phyloP scores from a whole-genome alignment of 2,113 vertebrate genomes.

The Myodes glareolus region DNA sequence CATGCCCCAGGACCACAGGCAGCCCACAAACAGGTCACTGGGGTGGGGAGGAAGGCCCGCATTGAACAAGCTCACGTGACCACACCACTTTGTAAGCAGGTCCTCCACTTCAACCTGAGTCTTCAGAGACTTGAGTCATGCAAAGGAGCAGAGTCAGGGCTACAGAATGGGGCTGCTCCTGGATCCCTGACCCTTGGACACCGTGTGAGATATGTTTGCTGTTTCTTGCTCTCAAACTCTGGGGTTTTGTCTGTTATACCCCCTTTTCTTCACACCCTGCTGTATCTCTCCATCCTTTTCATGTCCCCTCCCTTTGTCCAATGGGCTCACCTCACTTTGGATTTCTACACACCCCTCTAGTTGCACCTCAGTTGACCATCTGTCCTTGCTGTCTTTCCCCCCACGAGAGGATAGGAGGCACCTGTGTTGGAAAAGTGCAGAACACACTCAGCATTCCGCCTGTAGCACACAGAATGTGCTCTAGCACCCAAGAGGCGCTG shows the following conservation, averaged over 20 bases:
- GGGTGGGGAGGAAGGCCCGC: not conserved
- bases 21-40: not conserved
- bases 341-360: rapidly evolving
- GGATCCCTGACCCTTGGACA: not conserved
- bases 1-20: not conserved
- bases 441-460: not conserved
- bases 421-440: not conserved
- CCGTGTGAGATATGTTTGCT: rapidly evolving
- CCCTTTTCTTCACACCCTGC: not conserved
- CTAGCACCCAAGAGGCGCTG: not conserved
- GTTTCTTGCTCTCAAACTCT: not conserved
- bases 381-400: not conserved
- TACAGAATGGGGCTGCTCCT: not conserved
- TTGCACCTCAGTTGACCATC: not conserved
- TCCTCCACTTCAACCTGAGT: not conserved
- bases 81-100: rapidly evolving
- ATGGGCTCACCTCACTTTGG: not conserved
- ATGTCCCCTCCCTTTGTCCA: not conserved
- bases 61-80: not conserved
- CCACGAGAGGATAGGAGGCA: not conserved
- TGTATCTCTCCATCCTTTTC: not conserved
- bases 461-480: not conserved
- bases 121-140: not conserved
- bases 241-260: not conserved
- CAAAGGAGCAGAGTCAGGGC: not conserved